These are phyloP conservation scores for Marisa cornuarietis DNA, from an alignment of 1,140 invertebrate species.

Conservation along the genomic window DNA sequence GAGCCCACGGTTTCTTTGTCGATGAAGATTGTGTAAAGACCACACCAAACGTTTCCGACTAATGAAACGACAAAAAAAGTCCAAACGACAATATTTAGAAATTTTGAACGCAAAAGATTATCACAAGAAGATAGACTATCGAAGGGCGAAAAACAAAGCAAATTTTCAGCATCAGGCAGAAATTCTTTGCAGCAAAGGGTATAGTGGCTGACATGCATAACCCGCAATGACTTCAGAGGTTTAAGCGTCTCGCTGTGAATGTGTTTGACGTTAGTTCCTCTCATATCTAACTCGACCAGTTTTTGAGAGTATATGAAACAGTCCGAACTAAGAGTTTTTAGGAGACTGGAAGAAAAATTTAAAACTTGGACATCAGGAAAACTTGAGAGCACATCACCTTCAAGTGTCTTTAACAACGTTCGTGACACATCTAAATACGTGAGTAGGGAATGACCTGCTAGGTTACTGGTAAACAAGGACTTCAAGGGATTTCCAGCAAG, in stretches of 20 bases:
- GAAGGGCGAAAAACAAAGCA: no score
- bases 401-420: neutral
- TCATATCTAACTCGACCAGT: slow-evolving; percentile 7
- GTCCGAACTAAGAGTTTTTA: slow-evolving; percentile 2
- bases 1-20: no score
- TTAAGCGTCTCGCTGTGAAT: slow-evolving; percentile 20
- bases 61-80: no score
- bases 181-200: slow-evolving; percentile 31
- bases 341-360: neutral
- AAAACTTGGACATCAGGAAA: slow-evolving; percentile 6
- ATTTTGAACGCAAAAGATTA: no score
- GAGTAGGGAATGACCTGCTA: neutral
- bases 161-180: slow-evolving; percentile 18
- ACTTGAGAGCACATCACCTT: slow-evolving; percentile 4
- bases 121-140: no score
- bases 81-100: no score
- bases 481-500: neutral
- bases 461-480: neutral
- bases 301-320: neutral
- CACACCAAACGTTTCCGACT: no score
- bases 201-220: slow-evolving; percentile 24
- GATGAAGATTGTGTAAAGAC: no score
- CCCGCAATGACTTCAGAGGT: neutral
- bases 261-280: slow-evolving; percentile 10
- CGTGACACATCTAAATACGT: neutral